phyloP scores from a whole-genome alignment of 1,140 invertebrate genomes.

The Solenopsis invicta region DNA sequence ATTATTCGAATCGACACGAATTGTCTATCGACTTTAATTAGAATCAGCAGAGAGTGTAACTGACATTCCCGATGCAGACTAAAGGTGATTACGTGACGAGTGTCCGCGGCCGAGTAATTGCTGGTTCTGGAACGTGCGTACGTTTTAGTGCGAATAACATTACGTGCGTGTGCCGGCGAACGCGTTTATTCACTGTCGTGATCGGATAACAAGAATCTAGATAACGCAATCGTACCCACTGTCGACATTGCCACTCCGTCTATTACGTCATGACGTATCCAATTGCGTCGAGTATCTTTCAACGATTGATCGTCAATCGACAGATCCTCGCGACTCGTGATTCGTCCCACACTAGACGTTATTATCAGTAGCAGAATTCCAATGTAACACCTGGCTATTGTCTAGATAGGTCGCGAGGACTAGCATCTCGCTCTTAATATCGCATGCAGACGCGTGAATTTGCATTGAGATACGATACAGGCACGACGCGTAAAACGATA shows the following conservation, averaged over 20 bases:
- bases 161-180: slow-evolving; percentile 24
- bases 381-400: neutral
- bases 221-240: slow-evolving; percentile 67
- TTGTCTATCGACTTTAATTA: slow-evolving; percentile 73
- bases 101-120: slow-evolving; percentile 75
- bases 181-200: slow-evolving; percentile 31
- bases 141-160: slow-evolving; percentile 57
- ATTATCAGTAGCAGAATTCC: neutral
- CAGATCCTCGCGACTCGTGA: neutral
- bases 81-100: slow-evolving; percentile 74
- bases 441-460: neutral
- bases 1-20: slow-evolving; percentile 50
- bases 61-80: slow-evolving; percentile 70
- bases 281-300: slow-evolving; percentile 57
- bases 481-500: neutral
- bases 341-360: neutral
- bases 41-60: slow-evolving; percentile 70
- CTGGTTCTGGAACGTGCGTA: slow-evolving; percentile 58
- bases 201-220: slow-evolving; percentile 77
- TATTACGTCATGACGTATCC: slow-evolving; percentile 36
- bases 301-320: slow-evolving; percentile 64
- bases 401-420: neutral
- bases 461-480: neutral
- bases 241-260: slow-evolving; percentile 58
- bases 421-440: slow-evolving; percentile 29